phyloP scores from a whole-genome alignment of 2,888 invertebrate genomes.

The Malthinus flaveolus region DNA sequence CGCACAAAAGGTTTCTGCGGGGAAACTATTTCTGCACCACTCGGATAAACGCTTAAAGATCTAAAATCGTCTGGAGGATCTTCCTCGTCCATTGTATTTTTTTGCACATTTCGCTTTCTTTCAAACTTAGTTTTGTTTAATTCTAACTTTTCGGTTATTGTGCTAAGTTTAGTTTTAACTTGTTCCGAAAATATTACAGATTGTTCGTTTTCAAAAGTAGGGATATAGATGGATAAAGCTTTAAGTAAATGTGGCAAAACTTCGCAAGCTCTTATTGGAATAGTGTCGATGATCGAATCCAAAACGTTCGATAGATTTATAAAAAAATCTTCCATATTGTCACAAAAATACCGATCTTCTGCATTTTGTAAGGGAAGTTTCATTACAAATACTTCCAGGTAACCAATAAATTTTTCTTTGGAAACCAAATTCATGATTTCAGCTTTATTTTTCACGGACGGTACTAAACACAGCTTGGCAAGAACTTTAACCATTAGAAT shows the following conservation, averaged over 20 bases:
- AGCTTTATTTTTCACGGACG: constrained; percentile 32
- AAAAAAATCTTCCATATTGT: constrained; percentile 38
- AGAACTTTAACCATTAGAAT: constrained; percentile 46
- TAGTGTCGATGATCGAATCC: constrained; percentile 49
- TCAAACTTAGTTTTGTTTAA: constrained; percentile 41
- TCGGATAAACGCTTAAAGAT: constrained; percentile 55
- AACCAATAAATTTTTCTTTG: constrained; percentile 32
- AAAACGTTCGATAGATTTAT: constrained; percentile 35
- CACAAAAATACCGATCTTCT: constrained; percentile 33
- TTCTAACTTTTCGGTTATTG: constrained; percentile 44
- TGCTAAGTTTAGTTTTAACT: constrained; percentile 51
- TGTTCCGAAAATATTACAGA: constrained; percentile 29
- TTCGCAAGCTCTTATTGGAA: constrained; percentile 45
- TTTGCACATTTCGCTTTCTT: constrained; percentile 17
- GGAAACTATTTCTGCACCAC: not conserved
- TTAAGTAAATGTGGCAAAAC: constrained; percentile 41
- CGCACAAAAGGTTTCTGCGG: constrained; percentile 54
- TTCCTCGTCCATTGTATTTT: constrained; percentile 51
- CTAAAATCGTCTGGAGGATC: constrained; percentile 60
- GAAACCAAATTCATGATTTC: constrained; percentile 34
- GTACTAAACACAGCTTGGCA: constrained; percentile 54
- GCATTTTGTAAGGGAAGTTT: constrained; percentile 27
- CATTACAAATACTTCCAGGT: constrained; percentile 34
- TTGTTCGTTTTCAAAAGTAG: constrained; percentile 32
- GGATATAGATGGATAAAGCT: constrained; percentile 35